These are phyloP conservation scores for Seriola aureovittata DNA, from an alignment of 2,113 vertebrate species.

Conservation along the genomic window DNA sequence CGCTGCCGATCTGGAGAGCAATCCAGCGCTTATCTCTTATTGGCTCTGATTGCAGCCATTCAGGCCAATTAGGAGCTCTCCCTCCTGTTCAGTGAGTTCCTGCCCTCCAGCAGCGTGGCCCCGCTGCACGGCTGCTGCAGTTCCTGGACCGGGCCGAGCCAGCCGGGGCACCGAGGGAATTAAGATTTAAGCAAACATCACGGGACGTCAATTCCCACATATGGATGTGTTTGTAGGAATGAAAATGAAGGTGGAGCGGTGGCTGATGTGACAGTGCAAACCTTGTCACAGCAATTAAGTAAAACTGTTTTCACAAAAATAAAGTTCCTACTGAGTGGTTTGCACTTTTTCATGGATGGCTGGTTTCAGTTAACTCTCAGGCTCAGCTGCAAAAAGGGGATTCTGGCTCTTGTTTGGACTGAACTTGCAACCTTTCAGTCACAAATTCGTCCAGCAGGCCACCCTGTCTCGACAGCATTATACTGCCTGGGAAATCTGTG, in stretches of 20 bases:
- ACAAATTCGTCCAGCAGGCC: slow-evolving; percentile 36
- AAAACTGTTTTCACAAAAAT: slow-evolving; percentile 49
- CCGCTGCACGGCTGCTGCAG: slow-evolving; percentile 68
- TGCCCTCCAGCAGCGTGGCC: slow-evolving; percentile 45
- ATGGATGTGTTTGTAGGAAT: slow-evolving; percentile 53
- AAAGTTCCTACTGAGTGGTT: slow-evolving; percentile 45
- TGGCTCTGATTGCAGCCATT: slow-evolving; percentile 77
- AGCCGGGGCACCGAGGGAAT: slow-evolving; percentile 41
- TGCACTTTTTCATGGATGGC: slow-evolving; percentile 40
- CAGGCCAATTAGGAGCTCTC: slow-evolving; percentile 71
- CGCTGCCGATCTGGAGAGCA: slow-evolving; percentile 68
- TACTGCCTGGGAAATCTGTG: slow-evolving; percentile 36
- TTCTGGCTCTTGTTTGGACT: slow-evolving; percentile 36
- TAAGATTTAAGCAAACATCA: slow-evolving; percentile 64
- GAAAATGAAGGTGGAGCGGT: slow-evolving; percentile 37
- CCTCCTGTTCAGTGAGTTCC: slow-evolving; percentile 66
- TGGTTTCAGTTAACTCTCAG: slow-evolving; percentile 40
- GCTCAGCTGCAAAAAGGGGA: slow-evolving; percentile 10
- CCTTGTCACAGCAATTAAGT: slow-evolving; percentile 51
- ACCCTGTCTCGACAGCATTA: slow-evolving; percentile 30
- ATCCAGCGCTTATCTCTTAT: slow-evolving; percentile 78
- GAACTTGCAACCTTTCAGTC: slow-evolving; percentile 53
- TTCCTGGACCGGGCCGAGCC: slow-evolving; percentile 56
- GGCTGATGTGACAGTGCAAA: slow-evolving; percentile 41
- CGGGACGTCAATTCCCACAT: slow-evolving; percentile 47